Percentiles rank a stretch among this genome's conserved stretches.
Evolutionary conservation across 2,113 vertebrate genomes (phyloP).

Genomic region (Hystrix brachyura): DNA sequence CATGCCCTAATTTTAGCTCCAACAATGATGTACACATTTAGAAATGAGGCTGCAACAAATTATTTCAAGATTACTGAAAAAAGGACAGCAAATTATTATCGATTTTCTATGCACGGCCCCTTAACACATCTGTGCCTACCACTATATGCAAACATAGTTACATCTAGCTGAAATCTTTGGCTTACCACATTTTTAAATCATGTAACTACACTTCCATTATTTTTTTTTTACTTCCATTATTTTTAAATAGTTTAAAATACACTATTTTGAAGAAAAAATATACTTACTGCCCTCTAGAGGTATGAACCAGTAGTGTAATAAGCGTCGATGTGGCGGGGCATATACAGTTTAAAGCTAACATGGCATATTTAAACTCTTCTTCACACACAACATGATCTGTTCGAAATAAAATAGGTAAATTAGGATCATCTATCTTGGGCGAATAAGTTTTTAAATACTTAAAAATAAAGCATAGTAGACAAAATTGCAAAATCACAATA

Average conservation of each 20-base stretch:
- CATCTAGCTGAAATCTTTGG: not conserved
- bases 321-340: conserved; percentile 98
- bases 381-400: conserved; percentile 99
- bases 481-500: conserved; percentile 26
- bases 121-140: not conserved
- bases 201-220: not conserved
- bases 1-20: not conserved
- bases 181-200: conserved; percentile 22
- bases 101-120: not conserved
- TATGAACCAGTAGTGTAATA: conserved; percentile 97
- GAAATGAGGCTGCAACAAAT: not conserved
- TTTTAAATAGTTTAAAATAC: conserved; percentile 34
- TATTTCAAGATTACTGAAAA: not conserved
- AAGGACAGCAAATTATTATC: not conserved
- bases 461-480: conserved; percentile 38
- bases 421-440: conserved; percentile 71
- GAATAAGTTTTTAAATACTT: not conserved
- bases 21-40: not conserved
- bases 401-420: conserved; percentile 80
- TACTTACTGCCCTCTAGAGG: conserved; percentile 98
- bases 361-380: conserved; percentile 98
- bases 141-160: not conserved
- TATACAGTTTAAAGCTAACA: conserved; percentile 97
- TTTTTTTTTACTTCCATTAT: not conserved
- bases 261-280: conserved; percentile 56